Percentiles rank a stretch among this genome's conserved stretches.
Conservation (phyloP, 2,888 invertebrate genomes). For the Onthophagus sagittarius region DNA sequence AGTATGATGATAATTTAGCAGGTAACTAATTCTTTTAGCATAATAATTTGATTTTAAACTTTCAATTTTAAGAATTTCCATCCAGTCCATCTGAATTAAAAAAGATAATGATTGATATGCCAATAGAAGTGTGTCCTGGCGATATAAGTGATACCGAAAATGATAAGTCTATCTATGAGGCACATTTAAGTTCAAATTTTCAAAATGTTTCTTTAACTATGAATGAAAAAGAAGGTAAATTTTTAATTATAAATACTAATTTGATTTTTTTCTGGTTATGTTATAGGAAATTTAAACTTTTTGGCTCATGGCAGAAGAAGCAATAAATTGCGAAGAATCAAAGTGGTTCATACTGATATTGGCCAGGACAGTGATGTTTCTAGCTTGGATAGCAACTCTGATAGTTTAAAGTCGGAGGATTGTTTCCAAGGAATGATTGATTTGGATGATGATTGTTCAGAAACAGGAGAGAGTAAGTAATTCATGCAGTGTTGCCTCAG, state of each 20-base stretch:
- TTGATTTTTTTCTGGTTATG: neutral
- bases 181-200: slow-evolving; percentile 51
- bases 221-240: slow-evolving; percentile 49
- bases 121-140: slow-evolving; percentile 51
- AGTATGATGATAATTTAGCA: slow-evolving; percentile 41
- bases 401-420: slow-evolving; percentile 50
- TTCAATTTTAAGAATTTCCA: slow-evolving; percentile 47
- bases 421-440: slow-evolving; percentile 39
- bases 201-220: slow-evolving; percentile 50
- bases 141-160: slow-evolving; percentile 50
- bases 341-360: slow-evolving; percentile 39
- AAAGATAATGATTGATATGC: slow-evolving; percentile 53
- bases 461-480: slow-evolving; percentile 17
- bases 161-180: slow-evolving; percentile 52
- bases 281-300: slow-evolving; percentile 46
- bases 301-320: slow-evolving; percentile 44
- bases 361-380: slow-evolving; percentile 46
- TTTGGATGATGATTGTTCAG: slow-evolving; percentile 18
- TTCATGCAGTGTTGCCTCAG: too few relatives aligned
- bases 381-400: slow-evolving; percentile 45
- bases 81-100: slow-evolving; percentile 57
- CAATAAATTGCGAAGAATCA: slow-evolving; percentile 45
- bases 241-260: neutral
- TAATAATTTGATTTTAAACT: neutral
- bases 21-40: slow-evolving; percentile 28